phyloP scores from a whole-genome alignment of 2,113 vertebrate species.

The Syngnathus floridae region DNA sequence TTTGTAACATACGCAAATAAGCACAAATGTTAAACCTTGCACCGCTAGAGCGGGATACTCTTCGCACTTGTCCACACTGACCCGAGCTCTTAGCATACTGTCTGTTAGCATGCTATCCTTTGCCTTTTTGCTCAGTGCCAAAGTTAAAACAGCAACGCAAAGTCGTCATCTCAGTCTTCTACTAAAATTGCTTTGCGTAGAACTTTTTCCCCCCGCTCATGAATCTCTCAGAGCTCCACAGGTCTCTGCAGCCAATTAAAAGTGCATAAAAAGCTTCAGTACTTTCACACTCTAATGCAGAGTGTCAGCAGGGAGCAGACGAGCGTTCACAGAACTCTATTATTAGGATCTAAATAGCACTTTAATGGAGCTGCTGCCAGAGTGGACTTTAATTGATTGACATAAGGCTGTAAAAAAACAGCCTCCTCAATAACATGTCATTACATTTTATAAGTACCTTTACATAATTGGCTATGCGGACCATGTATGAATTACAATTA shows the following conservation, averaged over 20 bases:
- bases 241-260: constrained; percentile 1
- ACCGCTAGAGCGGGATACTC: no score
- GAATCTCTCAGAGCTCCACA: neutral
- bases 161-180: neutral
- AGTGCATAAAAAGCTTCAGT: neutral
- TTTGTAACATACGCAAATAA: no score
- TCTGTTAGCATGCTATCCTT: neutral
- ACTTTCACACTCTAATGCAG: constrained; percentile 5
- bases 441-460: neutral
- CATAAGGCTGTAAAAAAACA: neutral
- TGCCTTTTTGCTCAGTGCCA: neutral
- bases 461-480: neutral
- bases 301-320: neutral
- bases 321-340: constrained; percentile 1
- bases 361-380: neutral
- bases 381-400: constrained; percentile 2
- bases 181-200: neutral
- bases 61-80: no score
- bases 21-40: no score
- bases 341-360: constrained; percentile 10
- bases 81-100: neutral
- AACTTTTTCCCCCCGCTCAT: no score
- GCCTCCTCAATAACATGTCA: neutral
- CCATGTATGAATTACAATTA: neutral
- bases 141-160: neutral